phyloP scores from a whole-genome alignment of 2,113 vertebrate species.

The Saguinus imperator region DNA sequence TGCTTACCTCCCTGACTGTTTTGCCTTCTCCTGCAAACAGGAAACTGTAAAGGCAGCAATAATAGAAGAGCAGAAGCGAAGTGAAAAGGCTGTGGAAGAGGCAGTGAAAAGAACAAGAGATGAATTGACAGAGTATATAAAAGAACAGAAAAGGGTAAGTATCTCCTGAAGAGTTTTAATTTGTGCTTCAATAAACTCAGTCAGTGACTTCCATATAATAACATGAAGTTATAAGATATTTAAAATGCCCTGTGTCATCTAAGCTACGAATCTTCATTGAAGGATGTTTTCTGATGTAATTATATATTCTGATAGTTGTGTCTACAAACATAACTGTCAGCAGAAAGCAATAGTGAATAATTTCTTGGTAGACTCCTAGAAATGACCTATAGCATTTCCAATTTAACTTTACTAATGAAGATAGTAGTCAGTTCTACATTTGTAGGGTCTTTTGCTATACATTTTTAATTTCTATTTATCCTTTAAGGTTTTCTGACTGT shows the following conservation, averaged over 20 bases:
- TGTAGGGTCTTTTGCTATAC: not conserved
- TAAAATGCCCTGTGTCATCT: not conserved
- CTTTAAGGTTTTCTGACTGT: not conserved
- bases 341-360: not conserved
- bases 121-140: conserved; percentile 85
- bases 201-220: not conserved
- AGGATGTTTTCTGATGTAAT: not conserved
- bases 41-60: conserved; percentile 84
- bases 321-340: not conserved
- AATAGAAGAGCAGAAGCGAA: conserved; percentile 83
- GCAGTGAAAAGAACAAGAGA: conserved; percentile 84
- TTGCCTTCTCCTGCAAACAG: conserved; percentile 65
- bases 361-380: not conserved
- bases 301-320: not conserved
- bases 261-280: not conserved
- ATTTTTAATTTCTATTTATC: not conserved
- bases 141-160: conserved; percentile 88
- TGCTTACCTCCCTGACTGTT: not conserved
- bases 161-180: conserved; percentile 22
- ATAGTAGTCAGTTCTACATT: not conserved
- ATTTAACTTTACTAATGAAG: not conserved
- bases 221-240: not conserved
- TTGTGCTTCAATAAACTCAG: not conserved
- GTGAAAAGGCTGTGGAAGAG: conserved; percentile 83
- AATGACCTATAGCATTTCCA: not conserved